phyloP scores from a whole-genome alignment of 2,888 invertebrate species.

The Aspidapion aeneum region DNA sequence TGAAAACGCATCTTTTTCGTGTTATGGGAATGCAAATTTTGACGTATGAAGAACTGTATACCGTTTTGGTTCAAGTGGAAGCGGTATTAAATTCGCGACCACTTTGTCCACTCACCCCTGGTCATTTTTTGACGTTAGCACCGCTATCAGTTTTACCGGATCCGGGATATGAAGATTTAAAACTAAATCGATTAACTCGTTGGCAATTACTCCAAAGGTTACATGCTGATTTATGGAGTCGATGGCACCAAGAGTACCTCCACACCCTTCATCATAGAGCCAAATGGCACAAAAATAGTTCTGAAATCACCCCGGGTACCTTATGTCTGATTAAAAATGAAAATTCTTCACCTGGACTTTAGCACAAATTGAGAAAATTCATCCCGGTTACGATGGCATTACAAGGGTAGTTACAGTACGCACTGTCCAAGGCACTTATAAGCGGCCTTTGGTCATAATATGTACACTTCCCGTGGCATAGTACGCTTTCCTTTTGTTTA shows the following conservation, averaged over 20 bases:
- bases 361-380: constrained; percentile 10
- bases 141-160: constrained; percentile 11
- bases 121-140: constrained; percentile 15
- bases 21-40: constrained; percentile 21
- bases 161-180: background rate
- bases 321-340: constrained; percentile 16
- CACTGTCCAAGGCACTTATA: background rate
- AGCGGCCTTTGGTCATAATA: constrained; percentile 7
- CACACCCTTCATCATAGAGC: constrained; percentile 19
- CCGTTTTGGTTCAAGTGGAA: constrained; percentile 16
- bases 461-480: constrained; percentile 4
- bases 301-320: background rate
- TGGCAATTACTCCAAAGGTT: constrained; percentile 15
- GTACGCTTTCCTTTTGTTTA: too few relatives aligned
- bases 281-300: constrained; percentile 16
- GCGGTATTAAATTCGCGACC: constrained; percentile 20
- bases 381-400: constrained; percentile 12
- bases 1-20: constrained; percentile 18
- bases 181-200: constrained; percentile 8
- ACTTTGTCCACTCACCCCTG: constrained; percentile 12
- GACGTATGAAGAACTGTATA: constrained; percentile 20
- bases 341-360: constrained; percentile 10
- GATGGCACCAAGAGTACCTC: constrained; percentile 23
- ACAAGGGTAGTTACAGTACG: constrained; percentile 11
- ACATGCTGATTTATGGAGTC: constrained; percentile 22